phyloP scores from a whole-genome alignment of 2,888 invertebrate genomes.

The Melitaea athalia region DNA sequence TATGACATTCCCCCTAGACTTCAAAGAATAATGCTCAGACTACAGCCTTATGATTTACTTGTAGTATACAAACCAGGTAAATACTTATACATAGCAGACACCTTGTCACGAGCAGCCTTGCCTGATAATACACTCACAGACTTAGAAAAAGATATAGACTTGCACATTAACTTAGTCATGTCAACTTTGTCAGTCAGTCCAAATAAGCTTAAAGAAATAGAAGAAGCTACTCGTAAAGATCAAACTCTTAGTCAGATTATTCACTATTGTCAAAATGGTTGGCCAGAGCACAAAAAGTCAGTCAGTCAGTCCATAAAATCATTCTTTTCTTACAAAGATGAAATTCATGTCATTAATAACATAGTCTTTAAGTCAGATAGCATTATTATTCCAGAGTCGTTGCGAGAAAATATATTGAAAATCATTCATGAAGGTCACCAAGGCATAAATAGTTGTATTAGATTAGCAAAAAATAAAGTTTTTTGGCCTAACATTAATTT shows the following conservation, averaged over 20 bases:
- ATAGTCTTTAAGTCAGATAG: conserved; percentile 26
- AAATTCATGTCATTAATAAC: conserved; percentile 29
- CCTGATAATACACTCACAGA: conserved; percentile 1
- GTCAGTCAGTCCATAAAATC: conserved; percentile 14
- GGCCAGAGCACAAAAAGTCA: conserved; percentile 31
- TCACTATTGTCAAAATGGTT: conserved; percentile 30
- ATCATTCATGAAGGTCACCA: conserved; percentile 17
- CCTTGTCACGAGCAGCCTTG: conserved; percentile 22
- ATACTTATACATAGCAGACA: conserved; percentile 26
- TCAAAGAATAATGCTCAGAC: conserved; percentile 27
- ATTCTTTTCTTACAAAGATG: conserved; percentile 22
- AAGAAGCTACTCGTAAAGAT: conserved; percentile 12
- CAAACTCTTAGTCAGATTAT: conserved; percentile 12
- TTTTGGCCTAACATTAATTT: conserved; percentile 28
- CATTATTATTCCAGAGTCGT: conserved; percentile 27
- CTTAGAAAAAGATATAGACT: conserved; percentile 11
- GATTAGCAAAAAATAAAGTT: conserved; percentile 7
- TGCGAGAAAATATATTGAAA: conserved; percentile 31
- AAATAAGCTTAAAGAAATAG: conserved; percentile 11
- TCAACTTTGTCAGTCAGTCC: conserved; percentile 9
- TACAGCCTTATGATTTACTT: conserved; percentile 23
- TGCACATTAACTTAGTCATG: conserved; percentile 19
- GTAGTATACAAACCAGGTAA: conserved; percentile 26
- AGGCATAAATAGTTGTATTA: conserved; percentile 17
- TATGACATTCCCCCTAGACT: conserved; percentile 21